Evolutionary conservation across 2,888 invertebrate species (phyloP), one percentile per base, ranked within the genome.

Genomic region (Spisula solida): DNA sequence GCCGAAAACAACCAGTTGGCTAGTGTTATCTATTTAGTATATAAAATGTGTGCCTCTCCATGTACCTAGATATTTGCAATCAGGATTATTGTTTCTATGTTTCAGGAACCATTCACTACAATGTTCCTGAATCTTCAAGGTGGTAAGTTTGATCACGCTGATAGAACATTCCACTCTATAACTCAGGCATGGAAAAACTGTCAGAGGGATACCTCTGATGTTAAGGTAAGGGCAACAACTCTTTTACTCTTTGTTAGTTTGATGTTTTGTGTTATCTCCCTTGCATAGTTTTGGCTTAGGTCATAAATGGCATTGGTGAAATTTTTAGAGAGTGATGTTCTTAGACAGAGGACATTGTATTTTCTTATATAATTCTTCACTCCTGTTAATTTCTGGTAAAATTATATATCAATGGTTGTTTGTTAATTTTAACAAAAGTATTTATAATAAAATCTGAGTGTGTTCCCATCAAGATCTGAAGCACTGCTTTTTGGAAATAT

Each of bases 101-200:
- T 97, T 2, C 97, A 99, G 98, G 99, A 99, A 97, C 99, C 99
- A 0, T 99, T 99, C 97, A 99, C 99, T n/a, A 99, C 99, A 66
- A 99, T 99, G 98, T 99, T 99, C 97, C 97, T 99, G 94, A 98
- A 99, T 70, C 97, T 99, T 80, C 99, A 99, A 97, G 99, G 99
- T 81, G 99, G 99, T 91, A 99, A 99, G 97, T 99, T 99, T 97
- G 99, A 99, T 97, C 99, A 99, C 97, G 99, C 99, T 2, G 99
- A 99, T 97, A 97, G 99, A 85, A 97, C 99, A 90, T 99, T 99
- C 97, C 98, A 99, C 1, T 99, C 99, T 4, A 98, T 99, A 70
- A 98, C 98, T 0, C 97, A 99, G 92, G 98, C 99, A 0, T 99
- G 99, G 99, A 99, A 99, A 97, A 99, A 99, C 97, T 99, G 99